Evolutionary conservation across 1,140 invertebrate species (phyloP).

Genomic region (Zaprionus gabonicus): DNA sequence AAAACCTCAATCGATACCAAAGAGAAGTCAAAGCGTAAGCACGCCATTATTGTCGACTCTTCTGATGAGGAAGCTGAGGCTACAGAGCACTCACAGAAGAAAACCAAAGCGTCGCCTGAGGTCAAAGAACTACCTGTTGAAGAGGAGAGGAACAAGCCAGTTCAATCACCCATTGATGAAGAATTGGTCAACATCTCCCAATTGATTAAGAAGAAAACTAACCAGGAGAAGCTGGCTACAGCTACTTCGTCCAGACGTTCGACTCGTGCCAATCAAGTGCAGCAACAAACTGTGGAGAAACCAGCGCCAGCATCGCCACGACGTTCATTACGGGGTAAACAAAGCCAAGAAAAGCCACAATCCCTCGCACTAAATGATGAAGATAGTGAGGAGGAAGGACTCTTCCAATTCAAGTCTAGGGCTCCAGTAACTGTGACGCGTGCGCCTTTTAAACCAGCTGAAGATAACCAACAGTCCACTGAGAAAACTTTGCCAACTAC

Average conservation of each 20-base stretch:
- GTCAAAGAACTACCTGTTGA: background rate
- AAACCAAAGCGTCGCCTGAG: background rate
- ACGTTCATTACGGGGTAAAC: conserved; percentile 23
- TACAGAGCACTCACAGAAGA: conserved; percentile 9
- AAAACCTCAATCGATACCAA: background rate
- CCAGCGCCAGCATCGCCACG: background rate
- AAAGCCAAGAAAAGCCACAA: background rate
- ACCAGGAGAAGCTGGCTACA: background rate
- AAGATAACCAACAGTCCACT: background rate
- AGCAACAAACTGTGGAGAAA: background rate
- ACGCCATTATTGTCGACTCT: conserved; percentile 19
- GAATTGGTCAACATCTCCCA: background rate
- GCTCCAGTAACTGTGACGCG: background rate
- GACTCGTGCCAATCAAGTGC: conserved; percentile 13
- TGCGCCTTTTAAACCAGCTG: background rate
- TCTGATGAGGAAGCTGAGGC: conserved; percentile 38
- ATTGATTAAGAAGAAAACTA: background rate
- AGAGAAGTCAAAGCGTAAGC: conserved; percentile 7
- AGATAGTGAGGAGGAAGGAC: conserved; percentile 15
- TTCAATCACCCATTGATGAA: background rate
- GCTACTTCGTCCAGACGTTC: conserved; percentile 7
- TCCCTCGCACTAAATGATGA: background rate
- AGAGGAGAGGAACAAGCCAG: background rate
- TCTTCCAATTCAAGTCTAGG: conserved; percentile 38
- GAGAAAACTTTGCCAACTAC: background rate